Conservation (phyloP, 2,888 invertebrate genomes). For the Argyra leucocephala region DNA sequence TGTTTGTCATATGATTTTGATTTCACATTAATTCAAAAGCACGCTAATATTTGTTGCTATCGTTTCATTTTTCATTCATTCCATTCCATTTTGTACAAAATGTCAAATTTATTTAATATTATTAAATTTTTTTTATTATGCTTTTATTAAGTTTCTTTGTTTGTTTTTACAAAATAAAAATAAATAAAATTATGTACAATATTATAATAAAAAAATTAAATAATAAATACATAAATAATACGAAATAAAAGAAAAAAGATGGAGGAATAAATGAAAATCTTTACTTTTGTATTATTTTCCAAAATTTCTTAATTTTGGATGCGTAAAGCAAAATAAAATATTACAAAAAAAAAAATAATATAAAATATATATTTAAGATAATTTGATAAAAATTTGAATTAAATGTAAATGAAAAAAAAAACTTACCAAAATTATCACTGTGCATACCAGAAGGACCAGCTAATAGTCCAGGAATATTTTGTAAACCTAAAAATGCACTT, state of each 20-base stretch:
- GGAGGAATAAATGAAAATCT: not conserved
- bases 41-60: not conserved
- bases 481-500: constrained; percentile 67
- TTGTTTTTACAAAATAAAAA: not conserved
- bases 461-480: constrained; percentile 67
- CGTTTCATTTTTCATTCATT: not conserved
- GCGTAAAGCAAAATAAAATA: constrained; percentile 12
- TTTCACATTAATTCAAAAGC: constrained; percentile 2
- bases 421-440: constrained; percentile 74
- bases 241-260: not conserved
- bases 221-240: constrained; percentile 3
- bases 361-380: not conserved
- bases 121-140: no score
- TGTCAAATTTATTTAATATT: constrained; percentile 4
- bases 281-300: not conserved
- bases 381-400: constrained; percentile 8
- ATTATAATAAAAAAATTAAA: constrained; percentile 6
- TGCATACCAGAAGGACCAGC: constrained; percentile 81
- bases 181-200: not conserved
- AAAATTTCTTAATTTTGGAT: constrained; percentile 6
- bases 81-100: not conserved
- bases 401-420: not conserved
- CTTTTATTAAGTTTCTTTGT: not conserved
- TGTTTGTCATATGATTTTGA: constrained; percentile 11
- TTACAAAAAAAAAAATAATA: constrained; percentile 19